Evolutionary conservation across 2,113 vertebrate genomes (phyloP), one percentile per base, ranked within the genome.

Genomic region (Ploceus nigricollis): DNA sequence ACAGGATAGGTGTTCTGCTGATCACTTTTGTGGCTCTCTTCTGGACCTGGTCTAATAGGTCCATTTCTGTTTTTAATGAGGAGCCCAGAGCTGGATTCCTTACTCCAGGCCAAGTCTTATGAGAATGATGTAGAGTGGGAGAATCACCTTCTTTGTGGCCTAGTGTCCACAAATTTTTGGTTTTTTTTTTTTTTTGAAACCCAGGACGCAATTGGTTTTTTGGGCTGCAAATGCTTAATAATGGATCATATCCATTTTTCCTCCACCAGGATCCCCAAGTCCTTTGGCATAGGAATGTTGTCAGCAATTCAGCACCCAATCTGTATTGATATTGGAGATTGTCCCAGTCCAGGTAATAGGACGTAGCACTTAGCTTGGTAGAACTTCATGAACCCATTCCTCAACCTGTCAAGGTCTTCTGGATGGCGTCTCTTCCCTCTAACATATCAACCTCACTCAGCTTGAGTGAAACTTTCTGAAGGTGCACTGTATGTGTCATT

Each of bases 131-230:
- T 28, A 40, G 24, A 81, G 23, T 30, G 15, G 13, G 8, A 82
- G 9, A 63, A 51, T 63, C 14, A 35, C 2, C 3, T 72, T 7
- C 33, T 37, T 66, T 0, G 0, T 9, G 6, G 13, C 7, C 31
- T 56, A 24, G 4, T 51, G 47, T 6, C 6, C 9, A 51, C 3
- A 21, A 4, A 13, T 69, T 7, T 39, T 48, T 48, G 13, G 12
- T 21, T 22, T 23, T 42, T 35, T 24, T 33, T 31, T 20, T 48
- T 66, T 61, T 66, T 33, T 44, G 8, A 11, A 89, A 33, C 19
- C 14, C 30, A 61, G 22, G 14, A 37, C 54, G 28, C 3, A 2
- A 25, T 15, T 63, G 16, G 7, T 4, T 61, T 86, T 77, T 53
- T 3, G 3, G 30, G 16, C 5, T 89, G 6, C 42, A 85, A 15